Evolutionary conservation across 2,113 vertebrate genomes (phyloP).

Genomic region (Otocyon megalotis): DNA sequence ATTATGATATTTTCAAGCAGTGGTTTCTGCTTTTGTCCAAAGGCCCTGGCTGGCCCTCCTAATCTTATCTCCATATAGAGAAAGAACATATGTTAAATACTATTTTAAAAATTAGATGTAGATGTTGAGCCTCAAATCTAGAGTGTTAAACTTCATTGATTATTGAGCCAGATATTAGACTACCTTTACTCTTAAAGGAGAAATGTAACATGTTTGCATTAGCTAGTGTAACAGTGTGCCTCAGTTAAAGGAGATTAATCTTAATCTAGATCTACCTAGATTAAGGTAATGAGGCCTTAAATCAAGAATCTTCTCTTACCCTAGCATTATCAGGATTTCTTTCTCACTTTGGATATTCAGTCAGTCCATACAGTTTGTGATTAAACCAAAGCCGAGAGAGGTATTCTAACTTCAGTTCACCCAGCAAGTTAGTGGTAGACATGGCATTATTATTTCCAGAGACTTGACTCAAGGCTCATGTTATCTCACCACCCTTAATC

Average conservation of each 20-base stretch:
- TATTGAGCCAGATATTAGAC: not conserved
- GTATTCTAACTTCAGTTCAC: not conserved
- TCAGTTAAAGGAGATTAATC: too few species aligned
- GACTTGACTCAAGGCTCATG: not conserved
- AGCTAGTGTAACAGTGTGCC: not conserved
- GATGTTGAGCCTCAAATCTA: not conserved
- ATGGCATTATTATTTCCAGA: not conserved
- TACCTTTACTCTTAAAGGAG: slow-evolving; percentile 44
- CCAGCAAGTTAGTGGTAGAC: not conserved
- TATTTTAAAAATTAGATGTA: slow-evolving; percentile 42
- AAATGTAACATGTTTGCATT: slow-evolving; percentile 1
- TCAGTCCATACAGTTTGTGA: not conserved
- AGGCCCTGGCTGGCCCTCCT: not conserved
- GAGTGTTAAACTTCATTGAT: slow-evolving; percentile 12
- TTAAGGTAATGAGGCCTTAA: not conserved
- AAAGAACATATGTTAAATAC: slow-evolving; percentile 37
- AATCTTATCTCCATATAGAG: slow-evolving; percentile 16
- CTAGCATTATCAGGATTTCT: not conserved
- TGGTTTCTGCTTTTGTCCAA: slow-evolving; percentile 38
- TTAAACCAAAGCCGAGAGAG: not conserved
- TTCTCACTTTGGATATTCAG: not conserved
- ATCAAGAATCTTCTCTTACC: not conserved
- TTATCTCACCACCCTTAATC: not conserved
- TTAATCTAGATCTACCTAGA: too few species aligned
- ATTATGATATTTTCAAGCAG: slow-evolving; percentile 52